Base-by-base conservation (phyloP, 2,113 vertebrate genomes). In the Psephotus haematonotus region DNA sequence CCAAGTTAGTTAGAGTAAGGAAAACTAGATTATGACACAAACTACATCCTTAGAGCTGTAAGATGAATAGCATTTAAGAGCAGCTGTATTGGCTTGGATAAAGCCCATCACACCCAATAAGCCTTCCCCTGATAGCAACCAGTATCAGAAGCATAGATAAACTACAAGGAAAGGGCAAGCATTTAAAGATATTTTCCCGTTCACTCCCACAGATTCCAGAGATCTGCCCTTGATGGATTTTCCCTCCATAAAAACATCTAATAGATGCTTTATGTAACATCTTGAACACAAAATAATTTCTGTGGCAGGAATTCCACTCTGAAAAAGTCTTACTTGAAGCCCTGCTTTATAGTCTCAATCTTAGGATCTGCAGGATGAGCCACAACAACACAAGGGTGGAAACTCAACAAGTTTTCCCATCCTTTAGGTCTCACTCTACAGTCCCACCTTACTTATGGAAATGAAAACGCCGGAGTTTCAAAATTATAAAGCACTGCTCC, bases 11-110 rank as follows among this genome's bases (percentile, higher is more conserved):
- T 35, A 44, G 63, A 69, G 78, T 5, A 74, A 60, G 70, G 20
- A 33, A 13, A 65, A 75, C 13, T 17, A 22, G 44, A 69, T 69
- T 44, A 77, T 43, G 49, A 68, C 69, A 75, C 41, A 76, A 74
- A 20, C 53, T 44, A n/a, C n/a, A 31, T 64, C 90, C 39, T 59
- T n/a, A 52, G 69, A 49, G 77, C 77, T 70, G 18, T 1, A 64
- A 64, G 67, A 81, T 27, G 39, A 94, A 55, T 1, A 88, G 91
- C 50, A 43, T 9, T 63, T 67, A 46, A 92, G 46, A 76, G 8
- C 80, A 92, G 95, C 94, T 93, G 92, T 35, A 24, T 14, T 91
- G 87, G 94, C 94, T 80, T 78, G 91, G 37, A 67, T 14, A 44
- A 79, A 91, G 37, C 57, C 81, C 67, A 68, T 95, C 69, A 82